Base-by-base conservation (phyloP, 1,140 invertebrate species). In the Drosophila simulans region DNA sequence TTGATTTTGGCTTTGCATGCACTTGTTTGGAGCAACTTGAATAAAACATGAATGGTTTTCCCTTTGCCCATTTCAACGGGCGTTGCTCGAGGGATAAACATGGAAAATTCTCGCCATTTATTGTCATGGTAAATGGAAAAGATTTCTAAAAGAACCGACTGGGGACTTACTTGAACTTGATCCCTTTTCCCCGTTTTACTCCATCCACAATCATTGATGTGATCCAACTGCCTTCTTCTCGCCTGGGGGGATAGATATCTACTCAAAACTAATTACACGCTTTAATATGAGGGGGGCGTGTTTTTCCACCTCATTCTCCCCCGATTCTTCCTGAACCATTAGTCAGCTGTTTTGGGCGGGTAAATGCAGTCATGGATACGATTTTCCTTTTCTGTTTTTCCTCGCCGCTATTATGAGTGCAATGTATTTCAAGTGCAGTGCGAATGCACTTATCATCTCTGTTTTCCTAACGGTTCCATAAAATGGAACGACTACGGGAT, bases 321-420 rank as follows among this genome's bases (percentile, higher is more conserved):
- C 34, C 43, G 12, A 12, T 25, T 40, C 43, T 66, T 31, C 31
- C 27, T 68, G 31, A 37, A 53, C 64, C 64, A 68, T 68, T 68
- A 68, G 62, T 68, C 62, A 68, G 64, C 62, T 68, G 63, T 68
- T 68, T 68, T 68, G 64, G 46, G 64, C 27, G 27, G 20, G 62
- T 68, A 66, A 66, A 68, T 68, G 64, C 64, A 68, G 64, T 66
- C 64, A 68, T 68, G 64, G 64, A 68, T 68, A 68, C 64, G 60
- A 52, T 64, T 68, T 68, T 65, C 42, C 64, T 51, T 34, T 48
- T 40, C 43, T 15, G 25, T 25, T 62, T 59, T 65, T 49, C 17
- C 63, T 22, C 20, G 11, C 58, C 55, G 58, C 7, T 39, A 52
- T 52, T 51, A 34, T 34, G 48, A 51, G 25, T 22, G 20, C 20